These are phyloP conservation scores for Phrynocephalus versicolor DNA, from an alignment of 2,113 vertebrate genomes.

Conservation along the genomic window DNA sequence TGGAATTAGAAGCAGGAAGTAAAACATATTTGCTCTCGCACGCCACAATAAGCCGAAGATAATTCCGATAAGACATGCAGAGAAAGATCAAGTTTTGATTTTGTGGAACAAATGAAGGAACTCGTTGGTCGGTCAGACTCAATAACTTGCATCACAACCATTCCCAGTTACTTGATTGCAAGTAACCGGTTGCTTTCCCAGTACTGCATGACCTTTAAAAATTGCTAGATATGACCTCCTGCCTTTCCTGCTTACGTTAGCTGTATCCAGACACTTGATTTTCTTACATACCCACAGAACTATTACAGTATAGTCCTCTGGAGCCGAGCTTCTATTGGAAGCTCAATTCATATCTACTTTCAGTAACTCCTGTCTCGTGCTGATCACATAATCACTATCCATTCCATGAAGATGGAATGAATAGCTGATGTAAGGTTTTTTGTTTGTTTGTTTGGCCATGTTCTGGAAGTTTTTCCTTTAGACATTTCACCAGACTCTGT, in stretches of 20 bases:
- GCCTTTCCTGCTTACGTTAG: not conserved
- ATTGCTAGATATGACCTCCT: not conserved
- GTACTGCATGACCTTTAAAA: not conserved
- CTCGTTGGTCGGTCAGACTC: not conserved
- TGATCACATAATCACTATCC: not conserved
- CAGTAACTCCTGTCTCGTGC: not conserved
- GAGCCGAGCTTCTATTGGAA: not conserved
- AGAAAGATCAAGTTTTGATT: no score
- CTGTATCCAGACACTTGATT: constrained; percentile 3
- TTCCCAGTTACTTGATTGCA: not conserved
- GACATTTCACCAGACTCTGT: no score
- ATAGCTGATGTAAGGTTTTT: no score
- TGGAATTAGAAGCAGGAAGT: not conserved
- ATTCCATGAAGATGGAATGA: not conserved
- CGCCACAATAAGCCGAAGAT: not conserved
- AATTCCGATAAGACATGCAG: not conserved
- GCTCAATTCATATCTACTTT: not conserved
- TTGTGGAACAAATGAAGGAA: not conserved
- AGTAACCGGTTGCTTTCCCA: not conserved
- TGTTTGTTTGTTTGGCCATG: no score
- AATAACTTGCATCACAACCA: not conserved
- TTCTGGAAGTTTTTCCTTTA: no score
- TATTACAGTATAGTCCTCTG: not conserved
- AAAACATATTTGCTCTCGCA: not conserved
- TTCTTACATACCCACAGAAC: not conserved